Evolutionary conservation across 2,797 vertebrate genomes (phyloP), one percentile per base, ranked within the genome.

Genomic region (Melanotaenia pygmaea): DNA sequence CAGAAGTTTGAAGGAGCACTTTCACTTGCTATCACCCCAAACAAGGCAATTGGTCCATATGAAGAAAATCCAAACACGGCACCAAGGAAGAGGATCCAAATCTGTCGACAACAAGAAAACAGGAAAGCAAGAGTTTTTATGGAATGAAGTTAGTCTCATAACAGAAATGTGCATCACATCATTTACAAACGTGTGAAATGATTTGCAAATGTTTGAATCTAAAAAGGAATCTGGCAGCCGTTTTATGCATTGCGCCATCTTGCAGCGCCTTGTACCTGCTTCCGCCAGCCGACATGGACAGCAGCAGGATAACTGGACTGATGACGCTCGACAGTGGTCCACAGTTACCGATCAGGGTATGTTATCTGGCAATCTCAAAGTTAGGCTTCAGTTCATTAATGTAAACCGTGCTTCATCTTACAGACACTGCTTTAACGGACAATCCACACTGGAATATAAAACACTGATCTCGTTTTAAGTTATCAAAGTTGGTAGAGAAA

Each of bases 1-100:
- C 97, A 99, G 72, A 96, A 95, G 84, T 98, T 98, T 51, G 96
- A 94, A 3, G 98, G 98, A 45, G 98, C 97, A 0, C 96, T 94
- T 89, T 99, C 98, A 2, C 96, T 99, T 82, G 98, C 97, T 64
- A 99, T 98, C 50, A 99, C 97, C 24, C 98, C 98, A n/a, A 99
- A 98, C 64, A 99, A 91, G 51, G 97, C 95, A 3, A 99, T 97
- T 0, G 98, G 97, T 79, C 98, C 98, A 0, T 99, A 99, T 0
- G 96, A 97, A 53, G 93, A 98, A 86, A 99, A 99, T 16, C 98
- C 98, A 88, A 99, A 99, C 72, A 94, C 9, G 4, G 96, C 96
- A 81, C 97, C 98, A 22, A 99, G 89, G 4, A 93, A 89, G 64
- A 99, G 94, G 90, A 99, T 99, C 98, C 97, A 99, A 76, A 99